These are phyloP conservation scores for Anguilla anguilla DNA, from an alignment of 2,797 vertebrate genomes.

Conservation along the genomic window DNA sequence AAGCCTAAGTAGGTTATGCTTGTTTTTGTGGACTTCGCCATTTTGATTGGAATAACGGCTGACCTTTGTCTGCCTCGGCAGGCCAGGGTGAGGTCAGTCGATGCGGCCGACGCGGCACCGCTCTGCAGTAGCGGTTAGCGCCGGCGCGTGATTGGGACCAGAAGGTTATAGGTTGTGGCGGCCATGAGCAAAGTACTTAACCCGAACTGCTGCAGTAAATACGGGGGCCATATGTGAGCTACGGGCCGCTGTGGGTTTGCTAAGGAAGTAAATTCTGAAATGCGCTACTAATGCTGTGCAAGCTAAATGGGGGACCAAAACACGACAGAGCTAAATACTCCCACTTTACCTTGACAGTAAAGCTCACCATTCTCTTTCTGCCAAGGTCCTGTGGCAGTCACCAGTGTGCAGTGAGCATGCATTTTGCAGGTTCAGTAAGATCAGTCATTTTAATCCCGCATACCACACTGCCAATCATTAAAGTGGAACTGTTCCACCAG, in stretches of 20 bases:
- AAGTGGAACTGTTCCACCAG: neutral
- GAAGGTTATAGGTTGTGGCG: neutral
- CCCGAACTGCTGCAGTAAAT: neutral
- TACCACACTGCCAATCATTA: neutral
- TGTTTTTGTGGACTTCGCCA: conserved; percentile 44
- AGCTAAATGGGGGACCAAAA: neutral
- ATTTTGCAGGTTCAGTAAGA: neutral
- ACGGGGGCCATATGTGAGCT: neutral
- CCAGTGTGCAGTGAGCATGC: neutral
- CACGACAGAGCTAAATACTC: neutral
- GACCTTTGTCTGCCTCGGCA: conserved; percentile 45
- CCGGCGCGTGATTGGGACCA: neutral
- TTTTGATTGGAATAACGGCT: conserved; percentile 51
- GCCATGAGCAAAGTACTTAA: neutral
- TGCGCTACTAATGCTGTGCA: neutral
- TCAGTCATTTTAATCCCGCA: neutral
- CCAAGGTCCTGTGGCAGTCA: neutral
- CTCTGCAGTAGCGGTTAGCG: neutral
- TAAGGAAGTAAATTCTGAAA: neutral
- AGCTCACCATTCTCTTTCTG: neutral
- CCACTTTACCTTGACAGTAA: neutral
- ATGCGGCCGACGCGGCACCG: neutral
- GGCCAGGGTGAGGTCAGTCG: conserved; percentile 40
- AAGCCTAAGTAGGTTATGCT: conserved; percentile 43
- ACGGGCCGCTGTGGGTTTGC: neutral